Conservation (phyloP, 2,888 invertebrate species). For the Xestia ashworthii region DNA sequence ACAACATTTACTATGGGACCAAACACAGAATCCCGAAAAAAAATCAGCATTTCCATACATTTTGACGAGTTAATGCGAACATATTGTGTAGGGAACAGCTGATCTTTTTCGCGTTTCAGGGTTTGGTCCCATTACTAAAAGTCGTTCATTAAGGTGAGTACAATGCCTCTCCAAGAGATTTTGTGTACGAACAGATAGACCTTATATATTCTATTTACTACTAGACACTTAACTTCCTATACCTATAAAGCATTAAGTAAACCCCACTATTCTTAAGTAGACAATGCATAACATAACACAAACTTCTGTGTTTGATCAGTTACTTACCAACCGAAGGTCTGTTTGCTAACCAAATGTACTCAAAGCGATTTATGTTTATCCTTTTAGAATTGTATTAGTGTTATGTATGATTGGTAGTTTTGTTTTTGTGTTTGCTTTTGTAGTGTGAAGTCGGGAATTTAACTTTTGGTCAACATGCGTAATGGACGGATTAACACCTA, state of each 20-base stretch:
- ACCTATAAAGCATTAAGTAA: conserved; percentile 44
- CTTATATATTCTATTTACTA: neutral
- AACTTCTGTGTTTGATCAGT: conserved; percentile 71
- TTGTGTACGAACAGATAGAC: too few species aligned
- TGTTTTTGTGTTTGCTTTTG: conserved; percentile 40
- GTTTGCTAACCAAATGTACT: conserved; percentile 58
- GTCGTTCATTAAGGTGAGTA: too few species aligned
- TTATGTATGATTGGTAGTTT: conserved; percentile 34
- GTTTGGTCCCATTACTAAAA: too few species aligned
- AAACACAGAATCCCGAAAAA: too few species aligned
- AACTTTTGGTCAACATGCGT: conserved; percentile 4
- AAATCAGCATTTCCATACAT: too few species aligned
- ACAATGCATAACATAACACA: conserved; percentile 66
- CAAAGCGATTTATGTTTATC: conserved; percentile 72
- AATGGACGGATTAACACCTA: conserved; percentile 1
- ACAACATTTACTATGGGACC: too few species aligned
- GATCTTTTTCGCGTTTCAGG: too few species aligned
- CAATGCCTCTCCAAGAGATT: too few species aligned
- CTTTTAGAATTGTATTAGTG: conserved; percentile 62
- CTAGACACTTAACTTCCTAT: conserved; percentile 16
- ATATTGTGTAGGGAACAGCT: too few species aligned
- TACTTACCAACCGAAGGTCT: conserved; percentile 67
- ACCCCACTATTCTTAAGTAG: conserved; percentile 50
- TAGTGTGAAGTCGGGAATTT: conserved; percentile 41
- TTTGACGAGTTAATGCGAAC: too few species aligned